Conservation (phyloP, 2,797 vertebrate genomes). For the Euthynnus affinis region DNA sequence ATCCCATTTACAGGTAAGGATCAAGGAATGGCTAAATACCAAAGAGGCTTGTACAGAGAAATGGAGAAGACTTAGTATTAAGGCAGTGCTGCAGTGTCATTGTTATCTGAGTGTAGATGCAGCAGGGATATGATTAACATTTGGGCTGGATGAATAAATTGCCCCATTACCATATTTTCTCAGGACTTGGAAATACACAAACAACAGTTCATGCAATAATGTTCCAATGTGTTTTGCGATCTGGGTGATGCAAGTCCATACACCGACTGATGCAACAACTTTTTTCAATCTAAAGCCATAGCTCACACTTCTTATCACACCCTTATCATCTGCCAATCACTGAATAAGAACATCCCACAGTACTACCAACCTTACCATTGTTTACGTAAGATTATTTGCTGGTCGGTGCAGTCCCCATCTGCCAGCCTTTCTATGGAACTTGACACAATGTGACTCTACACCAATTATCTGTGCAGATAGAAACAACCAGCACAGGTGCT, state of each 20-base stretch:
- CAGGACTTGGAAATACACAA: not conserved
- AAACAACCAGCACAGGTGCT: constrained; percentile 8
- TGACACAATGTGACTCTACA: constrained; percentile 5
- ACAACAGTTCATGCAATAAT: not conserved
- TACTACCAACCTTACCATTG: not conserved
- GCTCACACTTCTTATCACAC: not conserved
- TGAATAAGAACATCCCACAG: not conserved
- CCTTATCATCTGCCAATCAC: not conserved
- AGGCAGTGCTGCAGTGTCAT: constrained; percentile 3
- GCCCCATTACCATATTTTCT: constrained; percentile 13
- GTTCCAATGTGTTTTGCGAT: not conserved
- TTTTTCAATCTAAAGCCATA: not conserved
- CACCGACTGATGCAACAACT: not conserved
- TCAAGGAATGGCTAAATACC: constrained; percentile 39
- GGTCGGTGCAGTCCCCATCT: not conserved
- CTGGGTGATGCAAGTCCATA: constrained; percentile 7
- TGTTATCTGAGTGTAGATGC: constrained; percentile 7
- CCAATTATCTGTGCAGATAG: constrained; percentile 23
- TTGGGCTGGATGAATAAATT: constrained; percentile 16
- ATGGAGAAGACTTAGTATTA: constrained; percentile 10
- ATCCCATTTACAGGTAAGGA: constrained; percentile 51
- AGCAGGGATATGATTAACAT: constrained; percentile 18
- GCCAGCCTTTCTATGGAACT: not conserved
- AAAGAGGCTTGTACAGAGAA: constrained; percentile 33
- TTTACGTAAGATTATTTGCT: not conserved